Evolutionary conservation across 2,113 vertebrate genomes (phyloP).

Genomic region (Mustela nigripes): DNA sequence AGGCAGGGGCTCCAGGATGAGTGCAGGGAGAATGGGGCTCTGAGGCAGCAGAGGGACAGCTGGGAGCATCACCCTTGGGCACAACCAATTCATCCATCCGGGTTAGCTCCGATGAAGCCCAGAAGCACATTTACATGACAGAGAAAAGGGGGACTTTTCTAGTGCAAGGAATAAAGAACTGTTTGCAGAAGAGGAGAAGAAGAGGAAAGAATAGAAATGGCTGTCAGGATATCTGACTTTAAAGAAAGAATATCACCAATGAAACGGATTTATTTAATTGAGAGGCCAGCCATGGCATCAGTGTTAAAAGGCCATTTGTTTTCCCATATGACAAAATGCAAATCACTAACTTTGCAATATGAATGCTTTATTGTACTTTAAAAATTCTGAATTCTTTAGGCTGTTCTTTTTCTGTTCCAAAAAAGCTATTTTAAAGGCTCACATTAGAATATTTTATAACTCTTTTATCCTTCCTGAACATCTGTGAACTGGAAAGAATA

Average conservation of each 20-base stretch:
- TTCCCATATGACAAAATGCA: constrained; percentile 67
- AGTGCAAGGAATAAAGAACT: neutral
- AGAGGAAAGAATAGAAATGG: neutral
- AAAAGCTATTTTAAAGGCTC: constrained; percentile 76
- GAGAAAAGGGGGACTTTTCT: neutral
- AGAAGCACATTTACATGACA: rapidly evolving
- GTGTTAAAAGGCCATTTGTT: constrained; percentile 76
- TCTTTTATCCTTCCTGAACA: constrained; percentile 80
- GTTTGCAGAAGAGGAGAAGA: neutral
- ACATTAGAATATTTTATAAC: constrained; percentile 80
- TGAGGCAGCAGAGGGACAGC: neutral
- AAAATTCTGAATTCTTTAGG: constrained; percentile 77
- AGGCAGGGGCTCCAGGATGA: no score
- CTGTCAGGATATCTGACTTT: neutral
- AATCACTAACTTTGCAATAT: constrained; percentile 67
- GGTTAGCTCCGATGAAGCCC: neutral
- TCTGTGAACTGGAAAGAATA: constrained; percentile 78
- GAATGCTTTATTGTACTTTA: constrained; percentile 75
- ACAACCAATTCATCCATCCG: neutral
- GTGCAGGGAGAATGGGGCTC: neutral
- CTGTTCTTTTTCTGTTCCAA: constrained; percentile 71
- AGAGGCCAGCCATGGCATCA: constrained; percentile 45
- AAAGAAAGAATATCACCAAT: constrained; percentile 1
- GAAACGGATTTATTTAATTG: constrained; percentile 61
- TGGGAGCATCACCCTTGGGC: neutral